phyloP scores from a whole-genome alignment of 2,797 vertebrate species.

The Chrysocyon brachyurus region DNA sequence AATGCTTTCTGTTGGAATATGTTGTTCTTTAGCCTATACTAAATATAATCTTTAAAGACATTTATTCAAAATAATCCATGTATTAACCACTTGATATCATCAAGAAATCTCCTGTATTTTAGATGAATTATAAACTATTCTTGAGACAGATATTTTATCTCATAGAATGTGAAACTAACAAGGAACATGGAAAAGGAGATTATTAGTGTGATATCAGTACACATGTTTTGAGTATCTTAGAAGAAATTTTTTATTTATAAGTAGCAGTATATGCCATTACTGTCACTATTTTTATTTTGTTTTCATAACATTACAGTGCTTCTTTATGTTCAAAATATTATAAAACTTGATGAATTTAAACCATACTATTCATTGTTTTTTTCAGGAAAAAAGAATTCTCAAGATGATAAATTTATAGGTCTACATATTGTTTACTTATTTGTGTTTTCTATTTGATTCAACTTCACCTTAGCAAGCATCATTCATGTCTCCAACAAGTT shows the following conservation, averaged over 20 bases:
- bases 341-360: conserved; percentile 9
- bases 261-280: background rate
- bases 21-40: background rate
- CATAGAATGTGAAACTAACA: background rate
- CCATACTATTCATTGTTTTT: background rate
- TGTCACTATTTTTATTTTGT: background rate
- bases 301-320: background rate
- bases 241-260: background rate
- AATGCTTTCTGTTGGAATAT: background rate
- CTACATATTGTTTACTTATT: background rate
- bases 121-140: background rate
- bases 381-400: background rate
- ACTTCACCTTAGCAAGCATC: conserved; percentile 19
- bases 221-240: background rate
- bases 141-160: background rate
- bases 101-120: background rate
- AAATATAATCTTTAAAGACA: background rate
- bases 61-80: background rate
- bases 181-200: background rate
- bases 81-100: background rate
- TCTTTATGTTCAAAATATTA: background rate
- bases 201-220: background rate
- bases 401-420: background rate
- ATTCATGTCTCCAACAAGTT: background rate
- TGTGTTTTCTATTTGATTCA: background rate